A percentile compares a stretch with the other conserved stretches of the same genome.
Evolutionary conservation across 2,888 invertebrate species (phyloP).

Genomic region (Melanotus villosus): DNA sequence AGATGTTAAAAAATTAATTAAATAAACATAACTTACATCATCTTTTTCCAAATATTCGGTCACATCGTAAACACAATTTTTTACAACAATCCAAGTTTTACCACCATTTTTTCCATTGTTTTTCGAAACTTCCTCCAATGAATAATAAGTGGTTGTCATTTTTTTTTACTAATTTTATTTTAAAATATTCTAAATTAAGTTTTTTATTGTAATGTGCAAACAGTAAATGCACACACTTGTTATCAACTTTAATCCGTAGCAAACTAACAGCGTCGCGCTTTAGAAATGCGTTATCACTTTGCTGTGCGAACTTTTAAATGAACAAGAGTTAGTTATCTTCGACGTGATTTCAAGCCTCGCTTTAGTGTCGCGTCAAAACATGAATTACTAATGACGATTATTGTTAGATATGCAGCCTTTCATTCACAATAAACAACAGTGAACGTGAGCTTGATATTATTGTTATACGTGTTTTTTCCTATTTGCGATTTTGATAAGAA

Average conservation of each 20-base stretch:
- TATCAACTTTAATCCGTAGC: background rate
- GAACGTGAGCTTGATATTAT: too few species aligned
- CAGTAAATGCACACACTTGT: background rate
- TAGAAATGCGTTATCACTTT: background rate
- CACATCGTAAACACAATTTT: constrained; percentile 79
- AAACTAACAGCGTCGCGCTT: too few species aligned
- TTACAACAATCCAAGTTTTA: constrained; percentile 76
- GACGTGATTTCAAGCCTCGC: constrained; percentile 3
- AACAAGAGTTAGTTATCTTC: constrained; percentile 1
- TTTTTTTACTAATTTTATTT: background rate
- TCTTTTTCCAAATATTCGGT: constrained; percentile 74
- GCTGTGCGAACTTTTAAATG: constrained; percentile 7
- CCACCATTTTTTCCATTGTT: constrained; percentile 73
- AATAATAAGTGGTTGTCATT: constrained; percentile 58
- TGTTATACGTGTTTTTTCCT: too few species aligned
- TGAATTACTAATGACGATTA: too few species aligned
- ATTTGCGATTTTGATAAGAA: too few species aligned
- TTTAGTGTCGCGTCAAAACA: too few species aligned
- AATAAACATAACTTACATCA: too few species aligned
- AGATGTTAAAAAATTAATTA: too few species aligned
- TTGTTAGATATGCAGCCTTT: too few species aligned
- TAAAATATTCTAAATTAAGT: background rate
- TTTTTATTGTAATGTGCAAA: background rate
- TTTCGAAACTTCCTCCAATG: constrained; percentile 72
- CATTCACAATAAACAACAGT: too few species aligned